These are phyloP conservation scores for Enteromius thamalakanensis DNA, from an alignment of 2,797 vertebrate species.

Conservation along the genomic window DNA sequence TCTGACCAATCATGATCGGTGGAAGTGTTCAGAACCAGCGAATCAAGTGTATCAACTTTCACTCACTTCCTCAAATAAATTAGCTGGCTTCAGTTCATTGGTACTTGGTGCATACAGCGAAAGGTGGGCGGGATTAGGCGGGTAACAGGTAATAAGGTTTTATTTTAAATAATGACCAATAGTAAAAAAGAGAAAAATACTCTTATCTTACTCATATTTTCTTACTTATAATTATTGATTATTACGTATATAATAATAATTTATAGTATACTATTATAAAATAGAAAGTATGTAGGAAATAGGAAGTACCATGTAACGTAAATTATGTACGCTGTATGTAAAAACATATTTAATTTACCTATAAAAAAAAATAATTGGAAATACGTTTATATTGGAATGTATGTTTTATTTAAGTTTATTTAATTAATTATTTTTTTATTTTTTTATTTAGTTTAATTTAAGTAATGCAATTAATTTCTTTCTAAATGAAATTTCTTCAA, in stretches of 20 bases:
- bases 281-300: not conserved
- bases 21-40: slow-evolving; percentile 13
- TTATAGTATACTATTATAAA: not conserved
- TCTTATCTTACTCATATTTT: not conserved
- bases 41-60: slow-evolving; percentile 52
- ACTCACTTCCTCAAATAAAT: slow-evolving; percentile 49
- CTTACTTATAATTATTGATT: not conserved
- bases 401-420: not conserved
- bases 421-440: too few relatives aligned
- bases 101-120: not conserved
- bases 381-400: not conserved
- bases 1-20: slow-evolving; percentile 51
- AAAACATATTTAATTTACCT: not conserved
- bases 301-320: not conserved
- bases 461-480: not conserved
- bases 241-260: not conserved
- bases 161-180: not conserved
- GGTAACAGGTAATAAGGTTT: not conserved
- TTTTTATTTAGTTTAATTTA: not conserved
- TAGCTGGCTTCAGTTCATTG: slow-evolving; percentile 25
- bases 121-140: not conserved
- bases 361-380: not conserved
- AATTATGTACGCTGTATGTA: not conserved
- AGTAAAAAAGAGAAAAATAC: not conserved
- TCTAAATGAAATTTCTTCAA: not conserved